These are phyloP conservation scores for Cephalopholis sonnerati DNA, from an alignment of 2,113 vertebrate genomes.

Conservation along the genomic window DNA sequence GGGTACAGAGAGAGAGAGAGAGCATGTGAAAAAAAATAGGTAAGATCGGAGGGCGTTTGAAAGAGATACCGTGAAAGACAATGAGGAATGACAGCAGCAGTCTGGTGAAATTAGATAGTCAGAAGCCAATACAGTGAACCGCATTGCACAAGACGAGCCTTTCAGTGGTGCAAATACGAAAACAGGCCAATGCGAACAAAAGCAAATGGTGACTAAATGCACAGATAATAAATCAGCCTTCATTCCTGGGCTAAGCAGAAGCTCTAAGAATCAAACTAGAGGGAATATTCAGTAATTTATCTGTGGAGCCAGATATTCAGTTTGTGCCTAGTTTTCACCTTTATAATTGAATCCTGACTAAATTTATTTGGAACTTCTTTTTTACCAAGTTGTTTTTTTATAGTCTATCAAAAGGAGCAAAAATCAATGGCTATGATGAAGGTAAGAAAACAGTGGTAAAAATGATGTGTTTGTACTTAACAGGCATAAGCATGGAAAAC, in stretches of 20 bases:
- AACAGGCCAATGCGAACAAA: constrained; percentile 8
- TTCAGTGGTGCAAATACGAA: constrained; percentile 3
- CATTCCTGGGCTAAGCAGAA: background rate
- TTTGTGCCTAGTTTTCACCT: no score
- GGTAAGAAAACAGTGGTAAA: background rate
- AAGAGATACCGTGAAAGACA: constrained; percentile 30
- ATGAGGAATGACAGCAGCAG: constrained; percentile 42
- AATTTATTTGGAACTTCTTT: no score
- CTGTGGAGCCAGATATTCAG: no score
- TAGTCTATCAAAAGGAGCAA: background rate
- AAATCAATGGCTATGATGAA: background rate
- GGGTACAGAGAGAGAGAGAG: background rate
- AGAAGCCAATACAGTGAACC: constrained; percentile 34
- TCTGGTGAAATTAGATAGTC: constrained; percentile 49
- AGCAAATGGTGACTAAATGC: constrained; percentile 10
- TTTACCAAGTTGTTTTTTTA: background rate
- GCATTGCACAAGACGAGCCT: constrained; percentile 4
- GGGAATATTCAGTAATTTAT: background rate
- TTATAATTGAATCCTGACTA: no score
- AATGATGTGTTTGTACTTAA: background rate
- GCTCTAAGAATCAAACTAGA: background rate
- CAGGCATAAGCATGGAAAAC: background rate
- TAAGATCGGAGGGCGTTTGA: constrained; percentile 34
- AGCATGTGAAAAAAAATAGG: background rate
- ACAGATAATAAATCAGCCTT: background rate